phyloP scores from a whole-genome alignment of 2,113 vertebrate genomes.

The Origma solitaria region DNA sequence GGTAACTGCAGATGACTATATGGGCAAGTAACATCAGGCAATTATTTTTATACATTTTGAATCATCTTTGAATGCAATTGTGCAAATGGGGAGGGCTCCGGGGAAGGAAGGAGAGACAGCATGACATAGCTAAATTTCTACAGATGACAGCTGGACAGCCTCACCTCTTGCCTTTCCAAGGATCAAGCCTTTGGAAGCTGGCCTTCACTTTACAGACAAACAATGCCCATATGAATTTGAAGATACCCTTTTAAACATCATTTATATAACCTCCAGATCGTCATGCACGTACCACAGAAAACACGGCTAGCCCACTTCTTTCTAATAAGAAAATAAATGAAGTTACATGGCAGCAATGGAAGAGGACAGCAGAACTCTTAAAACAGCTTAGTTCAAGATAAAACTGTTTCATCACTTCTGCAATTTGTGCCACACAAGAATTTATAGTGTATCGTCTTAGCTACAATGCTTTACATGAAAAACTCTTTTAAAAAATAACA shows the following conservation, averaged over 20 bases:
- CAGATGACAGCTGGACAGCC: neutral
- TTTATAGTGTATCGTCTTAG: neutral
- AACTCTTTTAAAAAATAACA: neutral
- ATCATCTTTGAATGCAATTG: constrained; percentile 38
- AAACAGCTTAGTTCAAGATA: neutral
- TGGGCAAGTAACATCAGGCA: constrained; percentile 51
- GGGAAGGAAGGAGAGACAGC: neutral
- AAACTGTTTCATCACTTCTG: neutral
- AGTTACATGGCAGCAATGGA: neutral
- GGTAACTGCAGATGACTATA: constrained; percentile 58
- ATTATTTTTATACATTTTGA: constrained; percentile 54
- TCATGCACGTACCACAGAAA: neutral
- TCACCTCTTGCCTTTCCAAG: neutral
- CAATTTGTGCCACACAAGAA: neutral
- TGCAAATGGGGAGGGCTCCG: neutral
- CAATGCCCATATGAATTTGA: neutral
- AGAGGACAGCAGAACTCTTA: neutral
- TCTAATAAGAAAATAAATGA: neutral
- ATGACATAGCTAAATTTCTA: constrained; percentile 1
- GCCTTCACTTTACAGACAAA: neutral
- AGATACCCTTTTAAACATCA: neutral
- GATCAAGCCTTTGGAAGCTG: neutral
- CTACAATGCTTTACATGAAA: neutral
- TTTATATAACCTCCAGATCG: neutral
- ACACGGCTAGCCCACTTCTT: neutral